Conservation (phyloP, 2,113 vertebrate genomes). For the human (Homo sapiens) region GRCh38 chr9:73014501-73015000, state of each 20-base stretch:
- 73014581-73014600: neutral
- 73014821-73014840: neutral
- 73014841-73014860: neutral
- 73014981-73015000: neutral
- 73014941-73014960: neutral
- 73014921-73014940: neutral
- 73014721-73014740: neutral
- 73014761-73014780: neutral
- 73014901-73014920: neutral
- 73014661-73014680: neutral
- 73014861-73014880: neutral
- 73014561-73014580: neutral
- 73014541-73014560: neutral
- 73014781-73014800: neutral
- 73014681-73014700: neutral
- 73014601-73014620: neutral
- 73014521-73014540: neutral
- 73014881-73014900: neutral
- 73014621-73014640: neutral
- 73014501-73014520: neutral
- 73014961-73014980: neutral
- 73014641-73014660: neutral
- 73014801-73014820: neutral
- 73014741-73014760: neutral
- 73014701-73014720: neutral